These are phyloP conservation scores for Lithobates sylvaticus DNA, from an alignment of 2,797 vertebrate species.

Conservation along the genomic window DNA sequence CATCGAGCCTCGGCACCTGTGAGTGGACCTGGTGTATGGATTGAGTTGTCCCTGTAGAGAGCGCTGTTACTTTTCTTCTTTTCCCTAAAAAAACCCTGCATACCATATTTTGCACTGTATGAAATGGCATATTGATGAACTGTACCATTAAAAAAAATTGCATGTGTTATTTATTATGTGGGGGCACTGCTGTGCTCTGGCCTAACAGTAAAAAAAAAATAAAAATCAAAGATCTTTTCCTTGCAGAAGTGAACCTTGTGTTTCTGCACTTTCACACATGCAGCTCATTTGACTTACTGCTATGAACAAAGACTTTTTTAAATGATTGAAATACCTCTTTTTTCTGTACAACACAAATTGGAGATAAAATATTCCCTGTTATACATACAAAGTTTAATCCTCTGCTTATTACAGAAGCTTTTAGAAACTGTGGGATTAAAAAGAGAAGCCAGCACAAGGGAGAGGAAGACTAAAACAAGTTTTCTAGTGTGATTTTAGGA, in stretches of 20 bases:
- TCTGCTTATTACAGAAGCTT: neutral
- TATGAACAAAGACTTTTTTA: constrained; percentile 30
- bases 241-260: neutral
- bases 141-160: neutral
- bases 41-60: too few relatives aligned
- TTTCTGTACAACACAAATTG: constrained; percentile 29
- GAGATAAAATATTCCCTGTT: constrained; percentile 42
- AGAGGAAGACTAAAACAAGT: too few relatives aligned
- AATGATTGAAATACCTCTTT: constrained; percentile 30
- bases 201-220: neutral
- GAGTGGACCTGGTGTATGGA: too few relatives aligned
- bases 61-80: too few relatives aligned
- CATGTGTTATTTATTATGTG: too few relatives aligned
- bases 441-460: too few relatives aligned
- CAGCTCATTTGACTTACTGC: constrained; percentile 17
- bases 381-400: neutral
- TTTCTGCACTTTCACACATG: constrained; percentile 34
- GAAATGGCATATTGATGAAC: neutral
- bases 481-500: too few relatives aligned
- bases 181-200: too few relatives aligned
- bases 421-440: neutral
- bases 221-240: constrained; percentile 30
- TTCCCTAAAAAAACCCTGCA: too few relatives aligned
- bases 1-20: too few relatives aligned
- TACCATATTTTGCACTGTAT: too few relatives aligned